phyloP scores from a whole-genome alignment of 2,888 invertebrate genomes.

The Andrena praecox region DNA sequence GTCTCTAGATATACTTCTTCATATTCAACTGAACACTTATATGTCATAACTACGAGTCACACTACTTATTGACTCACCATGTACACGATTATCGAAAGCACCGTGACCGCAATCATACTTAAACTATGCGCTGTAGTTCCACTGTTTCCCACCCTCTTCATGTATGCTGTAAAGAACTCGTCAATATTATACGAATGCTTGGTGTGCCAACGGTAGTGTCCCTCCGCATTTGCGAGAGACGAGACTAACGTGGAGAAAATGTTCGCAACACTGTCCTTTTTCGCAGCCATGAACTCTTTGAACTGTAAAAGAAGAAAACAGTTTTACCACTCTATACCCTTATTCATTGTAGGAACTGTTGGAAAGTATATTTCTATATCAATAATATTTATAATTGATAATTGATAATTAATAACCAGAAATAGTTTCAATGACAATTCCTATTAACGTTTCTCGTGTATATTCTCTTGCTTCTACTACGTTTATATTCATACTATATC shows the following conservation, averaged over 20 bases:
- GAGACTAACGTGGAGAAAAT: conserved; percentile 37
- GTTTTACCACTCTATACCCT: not conserved
- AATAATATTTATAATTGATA: no score
- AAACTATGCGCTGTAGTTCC: not conserved
- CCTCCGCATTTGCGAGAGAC: conserved; percentile 46
- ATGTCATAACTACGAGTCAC: not conserved
- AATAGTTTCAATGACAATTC: no score
- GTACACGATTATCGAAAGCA: conserved; percentile 25
- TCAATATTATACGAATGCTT: not conserved
- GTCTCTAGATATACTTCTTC: no score
- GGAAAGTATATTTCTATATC: no score
- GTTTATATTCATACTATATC: no score
- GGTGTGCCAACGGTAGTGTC: conserved; percentile 57
- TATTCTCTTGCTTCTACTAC: no score
- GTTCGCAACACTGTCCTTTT: not conserved
- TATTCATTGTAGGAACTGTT: no score
- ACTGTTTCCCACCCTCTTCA: not conserved
- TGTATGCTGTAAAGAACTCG: fast-evolving
- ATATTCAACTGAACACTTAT: no score
- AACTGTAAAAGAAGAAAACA: not conserved
- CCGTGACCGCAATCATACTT: not conserved
- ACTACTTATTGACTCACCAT: not conserved
- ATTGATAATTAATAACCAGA: no score
- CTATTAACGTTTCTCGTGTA: no score
- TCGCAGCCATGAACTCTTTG: conserved; percentile 30